Conservation (phyloP, 2,888 invertebrate species). For the Eristalis tenax region DNA sequence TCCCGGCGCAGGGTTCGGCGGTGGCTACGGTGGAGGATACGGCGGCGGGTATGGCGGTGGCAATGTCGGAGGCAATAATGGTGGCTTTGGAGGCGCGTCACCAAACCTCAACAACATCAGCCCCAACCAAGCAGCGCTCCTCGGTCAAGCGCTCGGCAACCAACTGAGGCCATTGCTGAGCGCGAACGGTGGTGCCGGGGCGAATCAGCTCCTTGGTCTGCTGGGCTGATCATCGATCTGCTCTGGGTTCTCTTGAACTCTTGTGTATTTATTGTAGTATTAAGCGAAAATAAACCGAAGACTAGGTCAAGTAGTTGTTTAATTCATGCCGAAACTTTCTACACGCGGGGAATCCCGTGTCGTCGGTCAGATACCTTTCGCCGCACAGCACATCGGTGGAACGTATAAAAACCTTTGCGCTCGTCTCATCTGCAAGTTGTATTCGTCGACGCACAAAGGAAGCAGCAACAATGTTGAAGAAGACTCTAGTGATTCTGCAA, state of each 20-base stretch:
- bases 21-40: slow-evolving; percentile 40
- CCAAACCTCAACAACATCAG: slow-evolving; percentile 49
- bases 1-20: neutral
- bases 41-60: slow-evolving; percentile 32
- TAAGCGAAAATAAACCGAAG: slow-evolving; percentile 30
- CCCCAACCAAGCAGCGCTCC: slow-evolving; percentile 73
- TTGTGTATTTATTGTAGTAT: slow-evolving; percentile 53
- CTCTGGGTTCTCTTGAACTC: neutral
- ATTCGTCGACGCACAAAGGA: slow-evolving; percentile 1
- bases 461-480: slow-evolving; percentile 32
- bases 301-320: slow-evolving; percentile 29
- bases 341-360: neutral
- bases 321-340: slow-evolving; percentile 32
- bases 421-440: neutral
- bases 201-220: slow-evolving; percentile 29
- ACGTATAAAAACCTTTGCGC: slow-evolving; percentile 41
- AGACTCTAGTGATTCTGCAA: slow-evolving; percentile 40
- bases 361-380: slow-evolving; percentile 9
- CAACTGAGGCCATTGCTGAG: slow-evolving; percentile 28
- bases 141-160: slow-evolving; percentile 46
- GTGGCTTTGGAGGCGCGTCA: neutral
- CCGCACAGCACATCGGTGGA: neutral
- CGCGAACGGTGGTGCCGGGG: neutral
- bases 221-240: slow-evolving; percentile 35
- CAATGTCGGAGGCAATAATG: neutral